A percentile compares a stretch with the other conserved stretches of the same genome.
These are phyloP conservation scores for Caenorhabditis macrosperma DNA, from an alignment of 2,888 invertebrate species.

Conservation along the genomic window DNA sequence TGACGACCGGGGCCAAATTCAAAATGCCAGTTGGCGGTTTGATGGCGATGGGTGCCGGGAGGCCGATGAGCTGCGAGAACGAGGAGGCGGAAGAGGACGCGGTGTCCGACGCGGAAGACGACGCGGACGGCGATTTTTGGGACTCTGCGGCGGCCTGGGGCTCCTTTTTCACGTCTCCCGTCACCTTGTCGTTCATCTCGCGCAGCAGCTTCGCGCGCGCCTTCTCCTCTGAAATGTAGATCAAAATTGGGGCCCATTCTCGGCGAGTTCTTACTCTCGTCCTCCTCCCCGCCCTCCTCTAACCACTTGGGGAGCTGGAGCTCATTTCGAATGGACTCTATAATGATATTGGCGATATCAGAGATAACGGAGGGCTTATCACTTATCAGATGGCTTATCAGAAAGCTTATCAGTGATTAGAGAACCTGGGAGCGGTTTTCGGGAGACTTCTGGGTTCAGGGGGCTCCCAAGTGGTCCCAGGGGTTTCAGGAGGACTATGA, in stretches of 20 bases:
- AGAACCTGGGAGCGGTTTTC: too few relatives aligned
- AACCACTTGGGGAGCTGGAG: background rate
- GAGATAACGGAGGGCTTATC: background rate
- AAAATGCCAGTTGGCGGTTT: conserved; percentile 40
- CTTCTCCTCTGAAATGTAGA: conserved; percentile 67
- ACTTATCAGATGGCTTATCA: too few relatives aligned
- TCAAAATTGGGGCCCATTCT: background rate
- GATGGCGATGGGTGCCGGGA: conserved; percentile 64
- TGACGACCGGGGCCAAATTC: conserved; percentile 24
- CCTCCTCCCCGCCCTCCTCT: too few relatives aligned
- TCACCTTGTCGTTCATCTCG: conserved; percentile 65
- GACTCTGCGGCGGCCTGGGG: conserved; percentile 25
- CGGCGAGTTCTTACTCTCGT: too few relatives aligned
- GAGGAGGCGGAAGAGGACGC: conserved; percentile 66
- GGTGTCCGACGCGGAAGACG: conserved; percentile 69
- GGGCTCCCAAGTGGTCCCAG: too few relatives aligned
- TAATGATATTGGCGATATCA: background rate
- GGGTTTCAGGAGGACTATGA: too few relatives aligned
- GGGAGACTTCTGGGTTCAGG: too few relatives aligned
- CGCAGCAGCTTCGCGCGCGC: conserved; percentile 62
- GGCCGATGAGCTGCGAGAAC: conserved; percentile 43
- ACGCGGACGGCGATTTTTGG: conserved; percentile 64
- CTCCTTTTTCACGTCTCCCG: conserved; percentile 38
- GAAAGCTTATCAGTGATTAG: too few relatives aligned
- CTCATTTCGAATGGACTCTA: background rate